A percentile compares a stretch with the other conserved stretches of the same genome.
These are phyloP conservation scores for Asarcornis scutulata DNA, from an alignment of 2,113 vertebrate genomes.

Conservation along the genomic window DNA sequence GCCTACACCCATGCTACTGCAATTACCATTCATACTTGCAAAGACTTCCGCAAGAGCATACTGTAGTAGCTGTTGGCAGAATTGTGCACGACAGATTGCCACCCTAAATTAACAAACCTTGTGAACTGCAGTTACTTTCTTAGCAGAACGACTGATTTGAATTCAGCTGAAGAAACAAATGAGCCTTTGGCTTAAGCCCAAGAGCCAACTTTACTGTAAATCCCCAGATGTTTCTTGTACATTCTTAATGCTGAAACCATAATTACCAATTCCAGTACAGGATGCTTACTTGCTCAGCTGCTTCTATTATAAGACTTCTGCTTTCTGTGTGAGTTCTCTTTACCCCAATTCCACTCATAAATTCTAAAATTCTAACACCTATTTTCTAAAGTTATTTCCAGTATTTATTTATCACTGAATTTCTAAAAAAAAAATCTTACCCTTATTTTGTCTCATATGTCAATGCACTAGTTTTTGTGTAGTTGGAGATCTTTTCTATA, in stretches of 20 bases:
- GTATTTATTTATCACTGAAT: background rate
- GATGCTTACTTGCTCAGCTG: constrained; percentile 9
- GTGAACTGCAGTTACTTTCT: background rate
- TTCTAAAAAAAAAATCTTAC: background rate
- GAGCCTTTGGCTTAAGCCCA: background rate
- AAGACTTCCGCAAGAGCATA: background rate
- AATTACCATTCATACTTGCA: background rate
- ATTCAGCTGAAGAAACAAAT: constrained; percentile 13
- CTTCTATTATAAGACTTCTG: background rate
- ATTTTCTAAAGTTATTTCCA: background rate
- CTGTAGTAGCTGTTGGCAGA: background rate
- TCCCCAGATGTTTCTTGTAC: background rate
- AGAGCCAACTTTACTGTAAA: background rate
- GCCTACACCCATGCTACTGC: background rate
- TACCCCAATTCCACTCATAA: background rate
- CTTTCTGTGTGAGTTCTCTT: background rate
- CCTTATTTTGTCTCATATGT: background rate
- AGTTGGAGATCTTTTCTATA: background rate
- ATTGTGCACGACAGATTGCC: background rate
- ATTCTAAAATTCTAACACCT: background rate
- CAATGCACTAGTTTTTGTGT: background rate
- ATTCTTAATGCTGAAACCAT: background rate
- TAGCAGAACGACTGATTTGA: background rate
- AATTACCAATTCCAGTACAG: constrained; percentile 7
- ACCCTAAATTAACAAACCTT: background rate